A percentile compares a stretch with the other conserved stretches of the same genome.
Conservation (phyloP, 2,113 vertebrate genomes). For the Amblyornis subalaris region DNA sequence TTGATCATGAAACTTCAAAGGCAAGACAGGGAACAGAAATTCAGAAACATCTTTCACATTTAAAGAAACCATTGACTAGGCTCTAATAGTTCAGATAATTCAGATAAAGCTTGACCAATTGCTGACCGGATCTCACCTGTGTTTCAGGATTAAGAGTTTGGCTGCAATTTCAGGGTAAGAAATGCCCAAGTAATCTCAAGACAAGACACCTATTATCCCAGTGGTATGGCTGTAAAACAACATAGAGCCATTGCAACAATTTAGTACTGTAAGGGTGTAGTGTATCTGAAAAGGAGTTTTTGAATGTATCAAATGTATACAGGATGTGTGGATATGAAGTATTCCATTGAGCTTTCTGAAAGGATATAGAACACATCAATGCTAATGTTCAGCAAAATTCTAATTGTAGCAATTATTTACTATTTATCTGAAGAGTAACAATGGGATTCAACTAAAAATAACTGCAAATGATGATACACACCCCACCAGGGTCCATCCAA, state of each 20-base stretch:
- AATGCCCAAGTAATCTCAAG: background rate
- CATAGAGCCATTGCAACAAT: background rate
- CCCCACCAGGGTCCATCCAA: background rate
- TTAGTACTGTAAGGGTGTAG: background rate
- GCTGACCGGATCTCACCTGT: background rate
- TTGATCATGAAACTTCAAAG: constrained; percentile 42
- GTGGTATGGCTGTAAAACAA: background rate
- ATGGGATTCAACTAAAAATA: background rate
- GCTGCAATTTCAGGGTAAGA: background rate
- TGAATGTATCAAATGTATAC: background rate
- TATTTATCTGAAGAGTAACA: background rate
- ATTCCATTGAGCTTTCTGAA: background rate
- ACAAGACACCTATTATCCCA: background rate
- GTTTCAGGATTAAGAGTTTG: background rate
- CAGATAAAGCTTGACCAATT: background rate
- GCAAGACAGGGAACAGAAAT: background rate
- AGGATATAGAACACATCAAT: rapidly evolving
- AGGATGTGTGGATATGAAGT: background rate
- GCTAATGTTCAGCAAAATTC: background rate
- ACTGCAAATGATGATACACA: background rate
- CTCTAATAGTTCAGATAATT: background rate
- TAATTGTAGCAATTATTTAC: background rate
- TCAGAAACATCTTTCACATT: background rate
- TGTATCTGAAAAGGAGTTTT: background rate
- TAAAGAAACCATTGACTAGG: background rate